Conservation (phyloP, 1,140 invertebrate species). For the Probaryconus sp. region DNA sequence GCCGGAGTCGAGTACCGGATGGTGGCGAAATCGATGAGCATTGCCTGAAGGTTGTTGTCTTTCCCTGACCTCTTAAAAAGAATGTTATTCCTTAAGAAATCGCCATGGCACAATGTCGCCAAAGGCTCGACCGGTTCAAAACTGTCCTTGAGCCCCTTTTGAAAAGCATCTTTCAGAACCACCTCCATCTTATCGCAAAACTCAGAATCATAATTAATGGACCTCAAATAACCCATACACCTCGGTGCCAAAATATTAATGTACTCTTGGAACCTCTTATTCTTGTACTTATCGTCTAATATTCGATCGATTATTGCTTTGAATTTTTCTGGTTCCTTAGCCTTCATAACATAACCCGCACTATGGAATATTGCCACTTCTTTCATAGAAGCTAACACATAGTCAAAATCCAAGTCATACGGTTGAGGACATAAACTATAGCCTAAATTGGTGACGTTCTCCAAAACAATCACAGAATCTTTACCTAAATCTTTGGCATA, state of each 20-base stretch:
- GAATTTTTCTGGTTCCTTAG: constrained; percentile 27
- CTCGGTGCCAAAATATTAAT: constrained; percentile 27
- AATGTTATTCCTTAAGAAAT: constrained; percentile 54
- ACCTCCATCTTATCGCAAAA: constrained; percentile 40
- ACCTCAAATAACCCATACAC: constrained; percentile 32
- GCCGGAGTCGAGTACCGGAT: constrained; percentile 41
- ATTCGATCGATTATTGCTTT: constrained; percentile 20
- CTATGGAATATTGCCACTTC: constrained; percentile 54
- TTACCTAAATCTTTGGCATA: background rate
- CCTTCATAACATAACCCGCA: constrained; percentile 42
- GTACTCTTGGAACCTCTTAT: constrained; percentile 9
- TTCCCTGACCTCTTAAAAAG: constrained; percentile 13
- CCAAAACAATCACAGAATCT: constrained; percentile 34
- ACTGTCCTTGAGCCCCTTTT: constrained; percentile 7
- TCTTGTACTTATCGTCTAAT: constrained; percentile 10
- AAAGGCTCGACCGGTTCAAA: constrained; percentile 29
- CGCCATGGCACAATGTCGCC: constrained; percentile 53
- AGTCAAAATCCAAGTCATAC: constrained; percentile 26
- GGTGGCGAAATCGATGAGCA: constrained; percentile 57
- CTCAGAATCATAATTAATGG: constrained; percentile 34
- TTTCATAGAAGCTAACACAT: constrained; percentile 34
- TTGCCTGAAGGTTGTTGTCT: constrained; percentile 8
- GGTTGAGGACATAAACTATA: constrained; percentile 15
- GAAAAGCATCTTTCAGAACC: constrained; percentile 20
- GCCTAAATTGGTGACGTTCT: constrained; percentile 36